Evolutionary conservation across 2,797 vertebrate species (phyloP), one percentile per base, ranked within the genome.

Genomic region (Falco naumanni): DNA sequence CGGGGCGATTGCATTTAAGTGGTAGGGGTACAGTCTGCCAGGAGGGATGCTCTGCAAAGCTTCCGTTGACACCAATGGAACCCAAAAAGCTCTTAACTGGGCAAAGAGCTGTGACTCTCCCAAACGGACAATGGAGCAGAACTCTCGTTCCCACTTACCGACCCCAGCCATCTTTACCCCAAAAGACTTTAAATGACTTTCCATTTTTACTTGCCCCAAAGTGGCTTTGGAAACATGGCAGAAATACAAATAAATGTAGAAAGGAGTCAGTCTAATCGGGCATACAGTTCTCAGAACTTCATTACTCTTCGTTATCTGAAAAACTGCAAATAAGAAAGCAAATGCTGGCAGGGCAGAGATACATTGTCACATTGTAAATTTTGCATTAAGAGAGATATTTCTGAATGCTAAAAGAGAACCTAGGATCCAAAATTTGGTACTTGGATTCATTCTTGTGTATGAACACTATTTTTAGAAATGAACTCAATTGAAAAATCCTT

Each of bases 261-360:
- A 82, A 87, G 54, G 89, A 81, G 84, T 66, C 70, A 9, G n/a
- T 75, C 60, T 95, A 80, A 87, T 85, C 16, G 2, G 64, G n/a
- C 1, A 2, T 68, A 37, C 33, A 14, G 81, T 85, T 76, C 86
- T 96, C 66, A 83, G 70, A 90, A 90, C 56, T 94, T 90, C 91
- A 90, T 93, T 64, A 74, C 64, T 94, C 89, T 89, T 93, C 1
- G 14, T 92, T 89, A 94, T 90, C 92, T 93, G 80, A 50, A 88
- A 87, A 95, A 87, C 29, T 80, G 90, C 88, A 91, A 89, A 71
- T 43, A 70, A 60, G 82, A 31, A 54, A 75, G 57, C 31, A 17
- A 96, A 80, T 0, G 56, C 65, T 11, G 43, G 57, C 50, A 34
- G 77, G 57, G 72, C 72, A 92, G 75, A 80, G 74, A 47, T 59